Conservation (phyloP, 2,888 invertebrate species). For the Apamea monoglypha region DNA sequence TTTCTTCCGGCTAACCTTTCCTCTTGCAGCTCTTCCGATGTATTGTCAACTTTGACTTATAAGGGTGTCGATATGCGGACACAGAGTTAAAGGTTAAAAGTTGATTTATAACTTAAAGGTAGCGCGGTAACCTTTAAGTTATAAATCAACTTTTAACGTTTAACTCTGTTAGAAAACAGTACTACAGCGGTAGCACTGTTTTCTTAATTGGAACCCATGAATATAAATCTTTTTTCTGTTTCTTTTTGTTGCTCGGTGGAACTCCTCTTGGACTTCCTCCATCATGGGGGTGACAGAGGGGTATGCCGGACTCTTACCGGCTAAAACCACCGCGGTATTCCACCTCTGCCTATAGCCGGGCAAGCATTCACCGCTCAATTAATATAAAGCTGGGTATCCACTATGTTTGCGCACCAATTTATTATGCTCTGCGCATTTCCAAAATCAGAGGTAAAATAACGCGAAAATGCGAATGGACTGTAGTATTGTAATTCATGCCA, state of each 20-base stretch:
- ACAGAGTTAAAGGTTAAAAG: conserved; percentile 18
- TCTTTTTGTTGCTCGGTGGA: too few species aligned
- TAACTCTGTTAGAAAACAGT: too few species aligned
- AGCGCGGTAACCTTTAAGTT: too few species aligned
- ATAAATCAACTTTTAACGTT: too few species aligned
- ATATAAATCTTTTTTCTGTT: not conserved
- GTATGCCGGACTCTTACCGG: too few species aligned
- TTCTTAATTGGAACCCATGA: not conserved
- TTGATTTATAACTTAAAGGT: not conserved
- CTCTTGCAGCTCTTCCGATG: not conserved
- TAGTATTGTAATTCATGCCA: not conserved
- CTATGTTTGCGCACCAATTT: not conserved
- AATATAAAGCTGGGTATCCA: not conserved
- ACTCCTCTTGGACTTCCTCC: too few species aligned
- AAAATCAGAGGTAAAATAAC: not conserved
- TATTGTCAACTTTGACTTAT: not conserved
- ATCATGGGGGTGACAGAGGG: too few species aligned
- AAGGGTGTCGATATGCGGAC: conserved; percentile 9
- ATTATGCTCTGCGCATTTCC: not conserved
- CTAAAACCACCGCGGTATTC: too few species aligned
- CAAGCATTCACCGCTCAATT: too few species aligned
- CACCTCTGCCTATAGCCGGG: too few species aligned
- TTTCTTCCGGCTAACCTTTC: conserved; percentile 31
- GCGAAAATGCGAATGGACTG: not conserved
- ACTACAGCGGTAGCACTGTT: not conserved